These are phyloP conservation scores for Crossocerus cetratus DNA, from an alignment of 2,888 invertebrate species.

Conservation along the genomic window DNA sequence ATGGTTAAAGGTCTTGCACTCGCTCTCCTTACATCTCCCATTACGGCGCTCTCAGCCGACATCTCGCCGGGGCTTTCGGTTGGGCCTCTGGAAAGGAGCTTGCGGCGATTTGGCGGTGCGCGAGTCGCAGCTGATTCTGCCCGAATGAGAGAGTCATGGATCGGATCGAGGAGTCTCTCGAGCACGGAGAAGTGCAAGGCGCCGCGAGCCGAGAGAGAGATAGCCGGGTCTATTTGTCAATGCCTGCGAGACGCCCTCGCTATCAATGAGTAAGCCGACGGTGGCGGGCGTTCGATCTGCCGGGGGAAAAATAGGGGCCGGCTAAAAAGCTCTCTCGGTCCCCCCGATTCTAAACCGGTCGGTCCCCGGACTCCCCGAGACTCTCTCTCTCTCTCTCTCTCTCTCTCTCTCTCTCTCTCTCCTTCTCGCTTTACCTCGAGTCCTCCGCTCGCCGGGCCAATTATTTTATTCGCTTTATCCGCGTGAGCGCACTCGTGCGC, in stretches of 20 bases:
- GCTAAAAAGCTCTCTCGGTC: background rate
- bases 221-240: conserved; percentile 16
- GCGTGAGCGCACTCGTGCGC: conserved; percentile 8
- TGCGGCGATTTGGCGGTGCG: too few relatives aligned
- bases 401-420: too few relatives aligned
- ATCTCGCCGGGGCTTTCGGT: too few relatives aligned
- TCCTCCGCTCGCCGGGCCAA: conserved; percentile 23
- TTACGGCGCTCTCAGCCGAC: too few relatives aligned
- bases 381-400: background rate
- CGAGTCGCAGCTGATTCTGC: too few relatives aligned
- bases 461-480: conserved; percentile 53
- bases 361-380: background rate
- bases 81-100: too few relatives aligned
- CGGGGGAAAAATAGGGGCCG: background rate
- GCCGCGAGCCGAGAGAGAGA: background rate
- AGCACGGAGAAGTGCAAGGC: too few relatives aligned
- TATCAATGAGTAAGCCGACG: conserved; percentile 2
- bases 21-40: too few relatives aligned
- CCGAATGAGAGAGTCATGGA: too few relatives aligned
- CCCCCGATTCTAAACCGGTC: background rate
- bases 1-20: too few relatives aligned
- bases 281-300: background rate
- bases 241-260: conserved; percentile 10
- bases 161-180: too few relatives aligned
- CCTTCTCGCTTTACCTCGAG: conserved; percentile 1